Evolutionary conservation across 2,888 invertebrate species (phyloP).

Genomic region (Sesamia inferens): DNA sequence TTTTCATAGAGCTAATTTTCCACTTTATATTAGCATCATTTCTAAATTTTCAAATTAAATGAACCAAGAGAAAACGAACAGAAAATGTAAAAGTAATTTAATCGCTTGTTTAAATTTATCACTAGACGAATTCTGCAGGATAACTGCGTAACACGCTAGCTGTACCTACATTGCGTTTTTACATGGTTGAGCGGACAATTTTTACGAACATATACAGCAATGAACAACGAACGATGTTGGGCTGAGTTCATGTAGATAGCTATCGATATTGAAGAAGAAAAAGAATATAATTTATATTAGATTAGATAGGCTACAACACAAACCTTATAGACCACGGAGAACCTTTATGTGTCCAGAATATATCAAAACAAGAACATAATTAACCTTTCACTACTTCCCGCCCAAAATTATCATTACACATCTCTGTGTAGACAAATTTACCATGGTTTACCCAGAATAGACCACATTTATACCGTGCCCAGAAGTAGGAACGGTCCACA

Average conservation of each 20-base stretch:
- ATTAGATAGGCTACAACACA: not conserved
- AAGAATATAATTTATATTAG: too few relatives aligned
- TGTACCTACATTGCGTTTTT: too few relatives aligned
- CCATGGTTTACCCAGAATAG: slow-evolving; percentile 49
- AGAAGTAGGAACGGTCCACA: slow-evolving; percentile 40
- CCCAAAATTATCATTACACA: slow-evolving; percentile 48
- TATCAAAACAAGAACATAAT: slow-evolving; percentile 34
- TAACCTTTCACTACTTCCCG: slow-evolving; percentile 38
- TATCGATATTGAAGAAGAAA: too few relatives aligned
- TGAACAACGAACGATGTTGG: too few relatives aligned
- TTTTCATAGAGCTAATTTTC: not conserved
- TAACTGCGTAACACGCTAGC: too few relatives aligned
- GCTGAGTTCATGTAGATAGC: too few relatives aligned
- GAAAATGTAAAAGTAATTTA: too few relatives aligned
- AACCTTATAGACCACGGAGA: not conserved
- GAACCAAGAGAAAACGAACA: not conserved
- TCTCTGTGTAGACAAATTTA: slow-evolving; percentile 59
- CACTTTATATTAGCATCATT: not conserved
- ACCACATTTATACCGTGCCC: slow-evolving; percentile 54
- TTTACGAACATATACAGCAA: too few relatives aligned
- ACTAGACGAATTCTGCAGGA: too few relatives aligned
- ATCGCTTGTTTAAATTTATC: too few relatives aligned
- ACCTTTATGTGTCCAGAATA: slow-evolving; percentile 14
- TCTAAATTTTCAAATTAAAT: not conserved
- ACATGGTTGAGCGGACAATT: too few relatives aligned